Conservation (phyloP, 2,113 vertebrate species). For the Spheniscus mendiculus region DNA sequence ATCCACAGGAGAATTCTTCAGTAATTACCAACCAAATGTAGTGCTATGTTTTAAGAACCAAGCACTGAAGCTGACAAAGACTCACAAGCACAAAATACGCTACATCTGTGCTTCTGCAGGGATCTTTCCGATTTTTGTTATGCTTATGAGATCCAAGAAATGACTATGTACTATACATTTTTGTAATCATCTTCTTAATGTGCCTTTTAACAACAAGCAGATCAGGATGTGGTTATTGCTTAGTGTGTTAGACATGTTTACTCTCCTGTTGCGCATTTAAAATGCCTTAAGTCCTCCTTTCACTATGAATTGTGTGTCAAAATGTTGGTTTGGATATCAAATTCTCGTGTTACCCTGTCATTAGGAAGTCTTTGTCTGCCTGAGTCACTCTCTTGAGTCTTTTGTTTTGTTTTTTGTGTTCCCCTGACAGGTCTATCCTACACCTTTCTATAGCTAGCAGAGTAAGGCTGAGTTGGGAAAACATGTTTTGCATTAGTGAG, state of each 20-base stretch:
- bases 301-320: background rate
- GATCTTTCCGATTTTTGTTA: background rate
- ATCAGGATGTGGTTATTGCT: background rate
- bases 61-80: background rate
- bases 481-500: constrained; percentile 51
- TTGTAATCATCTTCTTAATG: background rate
- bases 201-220: background rate
- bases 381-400: background rate
- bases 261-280: constrained; percentile 1
- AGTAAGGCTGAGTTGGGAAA: constrained; percentile 16
- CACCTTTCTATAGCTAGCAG: constrained; percentile 42
- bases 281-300: constrained; percentile 27
- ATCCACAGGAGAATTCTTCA: background rate
- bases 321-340: constrained; percentile 40
- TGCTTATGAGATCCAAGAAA: background rate
- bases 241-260: background rate
- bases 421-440: constrained; percentile 40
- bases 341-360: constrained; percentile 16
- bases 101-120: background rate
- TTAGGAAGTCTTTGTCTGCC: constrained; percentile 25
- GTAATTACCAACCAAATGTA: background rate
- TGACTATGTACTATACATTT: background rate
- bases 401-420: background rate
- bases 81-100: background rate
- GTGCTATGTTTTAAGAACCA: background rate